Evolutionary conservation across 1,140 invertebrate genomes (phyloP), one percentile per base, ranked within the genome.

Genomic region (Cyphomyrmex costatus): DNA sequence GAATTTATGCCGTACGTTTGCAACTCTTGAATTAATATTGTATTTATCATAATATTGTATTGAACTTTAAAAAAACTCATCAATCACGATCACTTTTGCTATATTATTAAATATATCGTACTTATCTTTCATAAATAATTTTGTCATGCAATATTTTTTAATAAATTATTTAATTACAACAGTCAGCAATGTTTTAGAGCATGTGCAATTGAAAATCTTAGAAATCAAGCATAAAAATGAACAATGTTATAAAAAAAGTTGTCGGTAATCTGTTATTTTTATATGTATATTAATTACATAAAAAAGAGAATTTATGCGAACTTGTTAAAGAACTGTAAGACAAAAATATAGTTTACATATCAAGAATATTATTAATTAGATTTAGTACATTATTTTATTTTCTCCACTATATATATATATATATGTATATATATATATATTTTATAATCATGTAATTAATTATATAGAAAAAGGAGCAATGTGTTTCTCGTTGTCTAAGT

Each of bases 251-350:
- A 33, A 56, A 33, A 8, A 74, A 58, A 21, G 21, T 74, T 19
- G 7, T 74, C 3, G n/a, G 4, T 16, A 58, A 2, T 5, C 10
- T 51, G 10, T 56, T 56, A 58, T 0, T 74, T 16, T 74, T 58
- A 74, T 21, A 30, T 74, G 53, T 42, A n/a, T 27, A 71, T 58
- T 36, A 73, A 73, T 73, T 56, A 33, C 19, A n/a, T 51, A 58
- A 42, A 58, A 42, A 42, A 42, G 10, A 68, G 21, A 58, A 33
- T 58, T 74, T 74, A 36, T 74, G 30, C 10, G 36, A 74, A 74
- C 4, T 70, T 51, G n/a, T 58, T 19, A 24, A 7, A 33, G 2
- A 74, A 58, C 10, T 58, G 0, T 14, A 74, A 24, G 7, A 24
- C 49, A 56, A 51, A 30, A 1, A 51, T 30, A 51, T 71, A 16